These are phyloP conservation scores for Mus musculus DNA, from an alignment of 2,113 vertebrate genomes.

Conservation along the genomic window DNA sequence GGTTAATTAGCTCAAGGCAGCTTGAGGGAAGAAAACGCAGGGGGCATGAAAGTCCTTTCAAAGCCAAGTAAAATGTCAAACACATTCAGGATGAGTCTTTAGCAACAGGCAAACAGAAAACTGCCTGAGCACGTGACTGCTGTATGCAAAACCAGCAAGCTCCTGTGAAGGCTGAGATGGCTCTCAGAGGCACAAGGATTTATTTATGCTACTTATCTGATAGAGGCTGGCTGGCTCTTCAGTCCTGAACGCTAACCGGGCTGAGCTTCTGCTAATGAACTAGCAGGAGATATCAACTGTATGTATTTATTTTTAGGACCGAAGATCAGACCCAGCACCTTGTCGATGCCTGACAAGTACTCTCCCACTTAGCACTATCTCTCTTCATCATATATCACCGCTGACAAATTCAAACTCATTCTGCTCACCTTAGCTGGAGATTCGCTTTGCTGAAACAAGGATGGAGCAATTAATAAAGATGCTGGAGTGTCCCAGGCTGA, in stretches of 20 bases:
- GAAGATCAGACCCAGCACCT: background rate
- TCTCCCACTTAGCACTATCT: background rate
- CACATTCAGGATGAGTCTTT: constrained; percentile 65
- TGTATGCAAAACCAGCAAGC: constrained; percentile 58
- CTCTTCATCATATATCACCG: background rate
- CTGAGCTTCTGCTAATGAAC: background rate
- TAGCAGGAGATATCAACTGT: background rate
- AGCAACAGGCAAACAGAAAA: constrained; percentile 75
- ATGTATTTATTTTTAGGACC: background rate
- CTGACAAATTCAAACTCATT: background rate
- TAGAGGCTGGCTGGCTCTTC: background rate
- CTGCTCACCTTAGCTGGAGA: background rate
- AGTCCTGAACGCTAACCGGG: background rate
- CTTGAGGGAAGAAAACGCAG: constrained; percentile 69
- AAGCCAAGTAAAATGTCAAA: constrained; percentile 81
- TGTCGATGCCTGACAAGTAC: background rate
- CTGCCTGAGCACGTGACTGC: background rate
- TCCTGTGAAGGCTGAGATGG: constrained; percentile 17
- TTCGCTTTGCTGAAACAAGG: background rate
- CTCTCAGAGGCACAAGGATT: constrained; percentile 7
- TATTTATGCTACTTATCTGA: constrained; percentile 12
- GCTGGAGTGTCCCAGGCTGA: background rate
- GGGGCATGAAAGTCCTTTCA: constrained; percentile 72
- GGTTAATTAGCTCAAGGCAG: constrained; percentile 79
- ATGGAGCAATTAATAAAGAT: background rate